Conservation (phyloP, 2,888 invertebrate species). For the Hipparchia sbordonii region DNA sequence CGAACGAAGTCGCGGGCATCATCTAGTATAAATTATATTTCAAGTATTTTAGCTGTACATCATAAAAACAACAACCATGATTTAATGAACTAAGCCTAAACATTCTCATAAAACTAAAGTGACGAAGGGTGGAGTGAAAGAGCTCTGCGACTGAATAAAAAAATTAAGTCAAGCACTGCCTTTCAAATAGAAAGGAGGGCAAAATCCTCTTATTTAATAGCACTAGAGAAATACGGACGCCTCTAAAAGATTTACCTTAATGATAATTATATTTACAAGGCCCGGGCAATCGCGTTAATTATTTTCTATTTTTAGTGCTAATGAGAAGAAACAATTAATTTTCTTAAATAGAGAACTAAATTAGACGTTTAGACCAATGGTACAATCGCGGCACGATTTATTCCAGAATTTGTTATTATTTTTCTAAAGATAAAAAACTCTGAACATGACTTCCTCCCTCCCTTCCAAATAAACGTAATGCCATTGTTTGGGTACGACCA, state of each 20-base stretch:
- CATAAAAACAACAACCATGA: too few species aligned
- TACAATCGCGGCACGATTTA: not conserved
- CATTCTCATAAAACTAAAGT: not conserved
- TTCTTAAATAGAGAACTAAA: slow-evolving; percentile 1
- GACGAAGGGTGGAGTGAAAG: not conserved
- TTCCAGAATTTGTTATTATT: too few species aligned
- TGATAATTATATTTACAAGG: slow-evolving; percentile 17
- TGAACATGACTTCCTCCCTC: too few species aligned
- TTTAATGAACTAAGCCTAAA: not conserved
- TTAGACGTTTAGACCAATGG: not conserved
- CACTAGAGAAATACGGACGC: slow-evolving; percentile 1
- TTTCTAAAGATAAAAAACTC: too few species aligned
- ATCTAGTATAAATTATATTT: too few species aligned
- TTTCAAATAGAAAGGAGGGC: slow-evolving; percentile 1
- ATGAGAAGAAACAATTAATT: slow-evolving; percentile 10
- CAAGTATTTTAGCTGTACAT: too few species aligned
- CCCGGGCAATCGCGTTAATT: slow-evolving; percentile 8
- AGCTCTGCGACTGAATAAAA: not conserved
- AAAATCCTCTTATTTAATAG: slow-evolving; percentile 10
- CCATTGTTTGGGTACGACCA: too few species aligned
- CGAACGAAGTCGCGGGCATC: too few species aligned
- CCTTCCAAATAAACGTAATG: too few species aligned
- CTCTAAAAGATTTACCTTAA: slow-evolving; percentile 17
- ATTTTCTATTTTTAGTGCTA: slow-evolving; percentile 17
- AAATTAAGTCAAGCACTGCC: not conserved